phyloP scores from a whole-genome alignment of 2,797 vertebrate species.

The Acrocephalus scirpaceus region DNA sequence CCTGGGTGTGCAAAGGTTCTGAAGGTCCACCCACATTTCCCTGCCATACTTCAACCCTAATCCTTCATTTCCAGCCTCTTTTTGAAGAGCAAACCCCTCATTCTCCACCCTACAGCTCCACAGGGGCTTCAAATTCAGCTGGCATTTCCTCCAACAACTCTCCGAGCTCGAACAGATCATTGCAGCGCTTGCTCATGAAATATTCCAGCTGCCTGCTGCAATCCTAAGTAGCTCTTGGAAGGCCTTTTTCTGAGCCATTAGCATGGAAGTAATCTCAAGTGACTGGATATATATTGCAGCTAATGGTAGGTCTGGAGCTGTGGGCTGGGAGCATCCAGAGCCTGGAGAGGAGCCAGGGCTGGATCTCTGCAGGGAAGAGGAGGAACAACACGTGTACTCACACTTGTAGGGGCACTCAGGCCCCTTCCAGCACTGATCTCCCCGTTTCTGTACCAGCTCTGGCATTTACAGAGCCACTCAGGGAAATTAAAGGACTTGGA shows the following conservation, averaged over 20 bases:
- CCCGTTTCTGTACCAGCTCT: slow-evolving; percentile 3
- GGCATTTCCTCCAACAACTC: slow-evolving; percentile 16
- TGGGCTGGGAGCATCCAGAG: neutral
- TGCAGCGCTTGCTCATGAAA: neutral
- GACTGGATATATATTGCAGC: slow-evolving; percentile 21
- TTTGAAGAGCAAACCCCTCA: neutral
- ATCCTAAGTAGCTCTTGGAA: slow-evolving; percentile 17
- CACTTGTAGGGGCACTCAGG: neutral
- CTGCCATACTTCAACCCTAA: neutral
- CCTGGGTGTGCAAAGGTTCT: neutral
- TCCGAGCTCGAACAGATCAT: neutral
- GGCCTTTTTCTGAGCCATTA: slow-evolving; percentile 25
- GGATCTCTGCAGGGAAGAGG: neutral
- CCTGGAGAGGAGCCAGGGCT: slow-evolving; percentile 57
- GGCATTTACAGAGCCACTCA: neutral
- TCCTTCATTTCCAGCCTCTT: neutral
- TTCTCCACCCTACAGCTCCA: neutral
- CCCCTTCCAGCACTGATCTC: neutral
- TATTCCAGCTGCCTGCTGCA: slow-evolving; percentile 28
- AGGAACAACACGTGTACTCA: neutral
- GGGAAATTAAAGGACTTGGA: slow-evolving; percentile 15
- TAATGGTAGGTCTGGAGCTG: slow-evolving; percentile 19
- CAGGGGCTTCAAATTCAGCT: neutral
- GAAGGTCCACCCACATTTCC: neutral
- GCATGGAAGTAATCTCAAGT: slow-evolving; percentile 49